Conservation (phyloP, 30 jellyfish, hydroid and myxozoan genomes). For the Turritopsis rubra region DNA sequence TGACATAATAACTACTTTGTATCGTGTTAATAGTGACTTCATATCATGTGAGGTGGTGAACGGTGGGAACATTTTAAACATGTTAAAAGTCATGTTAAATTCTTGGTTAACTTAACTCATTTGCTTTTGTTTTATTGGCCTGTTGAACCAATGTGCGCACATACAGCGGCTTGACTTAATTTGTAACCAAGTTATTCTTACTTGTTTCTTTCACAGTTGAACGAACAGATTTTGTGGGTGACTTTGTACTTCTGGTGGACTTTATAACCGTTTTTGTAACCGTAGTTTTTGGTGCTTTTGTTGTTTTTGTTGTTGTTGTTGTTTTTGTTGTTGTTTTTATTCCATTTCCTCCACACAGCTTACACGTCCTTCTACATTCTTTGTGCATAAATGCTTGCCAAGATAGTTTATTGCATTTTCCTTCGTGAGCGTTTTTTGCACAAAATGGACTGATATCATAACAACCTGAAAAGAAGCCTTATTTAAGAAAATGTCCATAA, state of each 20-base stretch:
- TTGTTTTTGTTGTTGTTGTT: not conserved
- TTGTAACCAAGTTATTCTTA: too few relatives aligned
- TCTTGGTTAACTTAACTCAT: too few relatives aligned
- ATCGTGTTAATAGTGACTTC: too few relatives aligned
- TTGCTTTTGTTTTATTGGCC: too few relatives aligned
- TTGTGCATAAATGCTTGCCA: not conserved
- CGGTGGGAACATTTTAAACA: too few relatives aligned
- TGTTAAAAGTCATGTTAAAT: too few relatives aligned
- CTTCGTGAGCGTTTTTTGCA: conserved; percentile 11
- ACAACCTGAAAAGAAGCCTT: conserved; percentile 7
- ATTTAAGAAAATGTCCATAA: too few relatives aligned
- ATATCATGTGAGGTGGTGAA: too few relatives aligned
- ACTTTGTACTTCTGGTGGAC: not conserved
- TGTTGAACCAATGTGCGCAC: too few relatives aligned
- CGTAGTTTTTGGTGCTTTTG: not conserved
- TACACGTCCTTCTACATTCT: conserved; percentile 15
- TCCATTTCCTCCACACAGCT: not conserved
- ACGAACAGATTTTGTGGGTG: not conserved
- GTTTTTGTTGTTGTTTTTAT: not conserved
- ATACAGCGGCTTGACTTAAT: too few relatives aligned
- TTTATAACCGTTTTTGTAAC: too few relatives aligned
- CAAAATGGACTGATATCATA: conserved; percentile 14
- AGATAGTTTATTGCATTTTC: not conserved
- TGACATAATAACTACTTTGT: too few relatives aligned
- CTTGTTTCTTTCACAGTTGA: not conserved